Evolutionary conservation across 2,888 invertebrate species (phyloP).

Genomic region (Amblyjoppa proteus): DNA sequence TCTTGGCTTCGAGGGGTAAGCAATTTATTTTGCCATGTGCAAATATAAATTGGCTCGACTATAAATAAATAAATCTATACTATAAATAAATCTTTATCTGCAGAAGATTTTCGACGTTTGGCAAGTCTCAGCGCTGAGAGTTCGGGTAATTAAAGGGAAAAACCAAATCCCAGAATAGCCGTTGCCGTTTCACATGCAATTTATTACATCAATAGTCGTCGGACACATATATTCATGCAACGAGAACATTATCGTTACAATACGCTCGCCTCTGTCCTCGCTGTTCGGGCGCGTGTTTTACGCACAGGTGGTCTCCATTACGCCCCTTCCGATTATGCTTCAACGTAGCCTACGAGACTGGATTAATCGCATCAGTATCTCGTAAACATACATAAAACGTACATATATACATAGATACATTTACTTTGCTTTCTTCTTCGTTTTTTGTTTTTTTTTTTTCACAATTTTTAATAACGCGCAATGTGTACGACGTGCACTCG

Average conservation of each 20-base stretch:
- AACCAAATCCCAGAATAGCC: conserved; percentile 8
- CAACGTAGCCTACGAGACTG: conserved; percentile 33
- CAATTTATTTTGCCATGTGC: neutral
- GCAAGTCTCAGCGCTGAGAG: neutral
- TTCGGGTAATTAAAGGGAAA: neutral
- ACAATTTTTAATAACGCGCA: conserved; percentile 34
- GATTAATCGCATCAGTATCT: conserved; percentile 28
- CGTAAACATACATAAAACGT: conserved; percentile 54
- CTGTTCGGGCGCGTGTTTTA: neutral
- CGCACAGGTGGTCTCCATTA: conserved; percentile 44
- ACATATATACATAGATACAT: conserved; percentile 67
- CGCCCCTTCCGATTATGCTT: conserved; percentile 35
- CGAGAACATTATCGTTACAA: conserved; percentile 47
- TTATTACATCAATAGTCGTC: conserved; percentile 53
- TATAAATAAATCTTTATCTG: neutral
- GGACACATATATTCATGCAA: conserved; percentile 26
- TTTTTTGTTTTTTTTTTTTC: conserved; percentile 13
- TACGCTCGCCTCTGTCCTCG: conserved; percentile 26
- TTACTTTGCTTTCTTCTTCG: neutral
- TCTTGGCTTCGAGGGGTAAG: neutral
- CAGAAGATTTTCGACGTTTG: neutral
- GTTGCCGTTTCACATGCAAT: conserved; percentile 49
- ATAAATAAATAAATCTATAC: neutral
- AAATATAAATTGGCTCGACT: neutral
- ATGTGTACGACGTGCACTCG: neutral